Evolutionary conservation across 92 coral and sea anemone genomes (phyloP), one percentile per base, ranked within the genome.

Genomic region (Phymanthus crucifer): DNA sequence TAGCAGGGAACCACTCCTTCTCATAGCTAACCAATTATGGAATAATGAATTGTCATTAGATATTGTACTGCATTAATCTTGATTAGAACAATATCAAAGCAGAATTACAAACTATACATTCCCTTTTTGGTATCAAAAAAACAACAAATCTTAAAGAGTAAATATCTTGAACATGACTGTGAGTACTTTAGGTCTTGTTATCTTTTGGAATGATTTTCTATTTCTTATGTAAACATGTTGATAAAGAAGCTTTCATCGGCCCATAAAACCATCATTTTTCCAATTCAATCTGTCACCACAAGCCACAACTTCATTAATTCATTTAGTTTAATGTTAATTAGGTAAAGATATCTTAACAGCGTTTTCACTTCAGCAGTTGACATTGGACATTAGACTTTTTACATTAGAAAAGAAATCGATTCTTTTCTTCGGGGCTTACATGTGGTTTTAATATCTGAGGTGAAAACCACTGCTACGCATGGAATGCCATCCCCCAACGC

Each of bases 401-500:
- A 27, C 29, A 12, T 0, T 12, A 61, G n/a, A n/a, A n/a, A n/a
- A n/a, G n/a, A 8, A 24, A 24, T 11, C 11, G 3, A 24, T 14
- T 24, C 26, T 24, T 61, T 24, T 61, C 27, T 16, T 21, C 27
- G 29, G 33, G 68, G 16, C 14, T 7, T 27, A n/a, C 19, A 27
- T 2, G n/a, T n/a, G n/a, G n/a, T n/a, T n/a, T n/a, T n/a, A n/a
- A n/a, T n/a, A n/a, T n/a, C n/a, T n/a, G 68, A 61, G 68, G 33
- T 27, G 10, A 19, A 61, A 27, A 12, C 36, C 34, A 61, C 17
- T 17, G 68, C 2, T 61, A 61, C 35, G 68, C 68, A 29, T 61
- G 68, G 68, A 24, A 61, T 61, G 34, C n/a, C 64, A 61, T n/a
- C 48, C 68, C 66, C 32, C 36, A 61, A 61, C 68, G 68, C 68